These are phyloP conservation scores for Decapterus maruadsi DNA, from an alignment of 2,797 vertebrate species.

Conservation along the genomic window DNA sequence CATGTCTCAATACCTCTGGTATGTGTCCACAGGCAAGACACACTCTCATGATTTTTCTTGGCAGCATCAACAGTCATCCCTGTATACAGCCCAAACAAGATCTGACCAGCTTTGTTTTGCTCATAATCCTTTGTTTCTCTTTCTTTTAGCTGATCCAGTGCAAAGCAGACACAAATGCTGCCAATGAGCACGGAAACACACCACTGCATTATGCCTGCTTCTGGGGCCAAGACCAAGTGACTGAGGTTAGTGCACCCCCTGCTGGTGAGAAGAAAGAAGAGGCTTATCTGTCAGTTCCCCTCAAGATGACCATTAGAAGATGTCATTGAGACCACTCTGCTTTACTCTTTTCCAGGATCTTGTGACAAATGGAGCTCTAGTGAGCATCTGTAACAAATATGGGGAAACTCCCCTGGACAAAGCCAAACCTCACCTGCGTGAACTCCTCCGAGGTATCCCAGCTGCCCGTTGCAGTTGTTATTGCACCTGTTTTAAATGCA, in stretches of 20 bases:
- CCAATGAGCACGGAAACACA: conserved; percentile 96
- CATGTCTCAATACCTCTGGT: conserved; percentile 71
- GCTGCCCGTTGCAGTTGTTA: background rate
- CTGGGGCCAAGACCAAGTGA: conserved; percentile 95
- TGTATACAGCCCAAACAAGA: conserved; percentile 72
- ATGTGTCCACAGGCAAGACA: conserved; percentile 59
- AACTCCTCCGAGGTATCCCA: conserved; percentile 89
- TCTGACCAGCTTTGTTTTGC: conserved; percentile 44
- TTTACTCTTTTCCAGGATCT: conserved; percentile 87
- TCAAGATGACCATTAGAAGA: background rate
- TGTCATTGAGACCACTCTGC: background rate
- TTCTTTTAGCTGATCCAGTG: conserved; percentile 92
- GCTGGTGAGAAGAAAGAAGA: conserved; percentile 50
- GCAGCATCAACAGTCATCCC: conserved; percentile 31
- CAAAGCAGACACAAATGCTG: conserved; percentile 96
- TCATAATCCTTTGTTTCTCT: conserved; percentile 59
- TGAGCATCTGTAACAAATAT: conserved; percentile 96
- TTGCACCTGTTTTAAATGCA: background rate
- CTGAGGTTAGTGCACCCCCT: conserved; percentile 89
- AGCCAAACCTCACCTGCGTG: conserved; percentile 91
- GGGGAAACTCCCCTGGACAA: conserved; percentile 96
- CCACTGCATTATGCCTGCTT: conserved; percentile 98
- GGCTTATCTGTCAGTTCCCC: background rate
- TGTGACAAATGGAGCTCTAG: conserved; percentile 90
- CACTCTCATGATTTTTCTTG: conserved; percentile 30